phyloP scores from a whole-genome alignment of 2,797 vertebrate genomes.

The Mycteria americana region DNA sequence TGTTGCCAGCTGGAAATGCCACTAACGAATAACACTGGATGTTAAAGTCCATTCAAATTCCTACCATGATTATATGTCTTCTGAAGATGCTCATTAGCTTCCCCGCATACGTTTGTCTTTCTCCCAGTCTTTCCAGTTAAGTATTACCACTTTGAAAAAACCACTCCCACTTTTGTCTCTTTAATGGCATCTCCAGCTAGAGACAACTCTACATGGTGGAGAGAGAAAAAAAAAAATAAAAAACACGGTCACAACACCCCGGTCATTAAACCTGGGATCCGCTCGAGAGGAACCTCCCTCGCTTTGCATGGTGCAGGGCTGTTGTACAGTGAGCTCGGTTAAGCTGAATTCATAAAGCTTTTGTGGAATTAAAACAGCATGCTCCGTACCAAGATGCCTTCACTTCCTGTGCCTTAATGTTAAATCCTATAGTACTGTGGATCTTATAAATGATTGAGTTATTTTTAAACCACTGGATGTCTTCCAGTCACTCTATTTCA shows the following conservation, averaged over 20 bases:
- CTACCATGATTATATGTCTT: slow-evolving; percentile 11
- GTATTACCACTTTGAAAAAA: neutral
- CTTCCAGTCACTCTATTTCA: slow-evolving; percentile 81
- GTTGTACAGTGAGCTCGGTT: neutral
- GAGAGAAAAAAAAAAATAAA: neutral
- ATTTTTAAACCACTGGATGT: slow-evolving; percentile 82
- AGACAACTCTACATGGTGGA: neutral
- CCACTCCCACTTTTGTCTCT: neutral
- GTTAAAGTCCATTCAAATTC: slow-evolving; percentile 66
- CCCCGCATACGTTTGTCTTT: neutral
- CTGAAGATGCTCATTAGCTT: slow-evolving; percentile 32
- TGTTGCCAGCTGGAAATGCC: slow-evolving; percentile 54
- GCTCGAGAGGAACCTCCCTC: neutral
- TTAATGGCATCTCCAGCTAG: neutral
- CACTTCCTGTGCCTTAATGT: slow-evolving; percentile 74
- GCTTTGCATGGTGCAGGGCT: neutral
- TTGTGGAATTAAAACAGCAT: slow-evolving; percentile 57
- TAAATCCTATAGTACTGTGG: slow-evolving; percentile 75
- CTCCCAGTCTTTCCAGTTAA: neutral
- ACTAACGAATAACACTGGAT: slow-evolving; percentile 53
- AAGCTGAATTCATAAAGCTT: slow-evolving; percentile 31
- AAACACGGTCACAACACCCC: neutral
- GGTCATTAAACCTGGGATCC: neutral
- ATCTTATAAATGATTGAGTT: slow-evolving; percentile 80
- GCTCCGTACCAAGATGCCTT: slow-evolving; percentile 67